Evolutionary conservation across 2,888 invertebrate species (phyloP), one percentile per base, ranked within the genome.

Genomic region (Rotaria macrura): DNA sequence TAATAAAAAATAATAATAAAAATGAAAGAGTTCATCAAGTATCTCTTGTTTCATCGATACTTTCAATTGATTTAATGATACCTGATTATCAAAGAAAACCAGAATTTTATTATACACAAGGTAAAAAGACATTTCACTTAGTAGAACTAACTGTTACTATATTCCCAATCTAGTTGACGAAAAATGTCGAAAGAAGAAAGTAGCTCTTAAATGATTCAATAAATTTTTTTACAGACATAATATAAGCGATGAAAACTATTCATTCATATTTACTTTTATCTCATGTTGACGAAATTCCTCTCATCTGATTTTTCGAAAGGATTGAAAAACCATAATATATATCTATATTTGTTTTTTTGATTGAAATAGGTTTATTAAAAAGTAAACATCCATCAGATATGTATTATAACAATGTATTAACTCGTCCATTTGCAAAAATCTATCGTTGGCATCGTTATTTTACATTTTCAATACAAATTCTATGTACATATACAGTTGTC

Each of bases 371-470:
- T 43, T 43, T 79, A 79, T n/a, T 79, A 43, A 79, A 43, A 40
- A 79, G 43, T 43, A 79, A 79, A 79, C 5, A 40, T 9, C 14
- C 79, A 43, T 43, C 40, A 2, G 43, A 79, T n/a, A 43, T 79
- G 43, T 79, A 79, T 79, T 79, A 79, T 43, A 79, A 79, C 17
- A 79, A 79, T 79, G 25, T 43, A 9, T 25, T 79, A 25, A 79
- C 79, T 9, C 79, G 79, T 79, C 25, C 79, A 43, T 79, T 79
- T 43, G 25, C 79, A 2, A 43, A 79, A 40, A 79, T 79, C 9
- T 79, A 79, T 79, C 79, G 43, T 43, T 79, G 79, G 43, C 79
- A 79, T 79, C 79, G 79, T 79, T 79, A 79, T 79, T 79, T 79
- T 43, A 79, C 79, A 79, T 79, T n/a, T 79, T 79, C 79, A 10